Evolutionary conservation across 1,140 invertebrate genomes (phyloP).

Genomic region (Achroia grisella): DNA sequence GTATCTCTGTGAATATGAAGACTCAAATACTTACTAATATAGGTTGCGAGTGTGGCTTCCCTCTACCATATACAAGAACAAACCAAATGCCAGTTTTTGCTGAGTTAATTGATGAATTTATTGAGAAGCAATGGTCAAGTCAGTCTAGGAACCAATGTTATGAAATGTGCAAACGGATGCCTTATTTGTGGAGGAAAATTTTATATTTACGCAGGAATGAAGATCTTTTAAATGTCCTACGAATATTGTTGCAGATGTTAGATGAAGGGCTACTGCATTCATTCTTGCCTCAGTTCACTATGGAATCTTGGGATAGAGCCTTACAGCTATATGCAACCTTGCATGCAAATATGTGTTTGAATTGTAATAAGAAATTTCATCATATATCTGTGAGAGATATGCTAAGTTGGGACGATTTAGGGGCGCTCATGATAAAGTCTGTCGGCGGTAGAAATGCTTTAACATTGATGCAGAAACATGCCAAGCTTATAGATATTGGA

Average conservation of each 20-base stretch:
- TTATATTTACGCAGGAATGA: conserved; percentile 64
- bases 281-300: conserved; percentile 64
- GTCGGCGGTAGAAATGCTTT: conserved; percentile 64
- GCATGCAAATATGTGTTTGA: conserved; percentile 63
- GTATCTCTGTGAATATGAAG: conserved; percentile 63
- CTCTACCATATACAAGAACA: conserved; percentile 53
- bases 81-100: conserved; percentile 59
- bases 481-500: conserved; percentile 47
- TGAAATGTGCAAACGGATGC: conserved; percentile 74
- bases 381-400: conserved; percentile 57
- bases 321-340: conserved; percentile 60
- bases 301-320: conserved; percentile 61
- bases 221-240: conserved; percentile 61
- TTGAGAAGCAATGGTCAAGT: conserved; percentile 63
- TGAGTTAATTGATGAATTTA: conserved; percentile 62
- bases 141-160: conserved; percentile 62
- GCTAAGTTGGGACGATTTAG: conserved; percentile 65
- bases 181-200: conserved; percentile 75
- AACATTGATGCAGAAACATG: conserved; percentile 52
- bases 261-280: conserved; percentile 65
- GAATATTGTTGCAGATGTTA: conserved; percentile 66
- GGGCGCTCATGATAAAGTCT: conserved; percentile 63
- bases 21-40: conserved; percentile 45
- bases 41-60: conserved; percentile 67
- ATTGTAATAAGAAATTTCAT: conserved; percentile 66